A percentile compares a stretch with the other conserved stretches of the same genome.
Evolutionary conservation across 1,140 invertebrate genomes (phyloP).

Genomic region (Fopius arisanus): DNA sequence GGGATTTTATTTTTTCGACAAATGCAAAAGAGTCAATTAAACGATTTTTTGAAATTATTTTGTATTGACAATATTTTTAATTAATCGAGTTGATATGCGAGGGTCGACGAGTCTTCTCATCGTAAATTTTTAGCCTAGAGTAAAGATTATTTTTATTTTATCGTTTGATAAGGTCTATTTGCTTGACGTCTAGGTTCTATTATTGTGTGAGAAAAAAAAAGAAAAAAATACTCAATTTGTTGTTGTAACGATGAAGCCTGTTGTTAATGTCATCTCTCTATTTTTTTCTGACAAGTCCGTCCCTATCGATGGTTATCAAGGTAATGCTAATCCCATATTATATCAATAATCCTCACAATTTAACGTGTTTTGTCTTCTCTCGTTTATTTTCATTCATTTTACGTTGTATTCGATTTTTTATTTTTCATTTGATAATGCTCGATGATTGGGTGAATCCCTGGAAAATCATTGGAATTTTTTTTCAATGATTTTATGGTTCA

Average conservation of each 20-base stretch:
- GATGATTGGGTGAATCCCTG: too few relatives aligned
- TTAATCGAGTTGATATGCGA: background rate
- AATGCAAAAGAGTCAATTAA: background rate
- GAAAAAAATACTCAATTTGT: slow-evolving; percentile 49
- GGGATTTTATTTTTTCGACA: slow-evolving; percentile 48
- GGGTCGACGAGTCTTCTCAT: background rate
- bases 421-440: background rate
- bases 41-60: background rate
- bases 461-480: too few relatives aligned
- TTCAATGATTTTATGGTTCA: background rate
- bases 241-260: slow-evolving; percentile 63
- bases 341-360: slow-evolving; percentile 64
- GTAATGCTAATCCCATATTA: slow-evolving; percentile 66
- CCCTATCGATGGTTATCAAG: slow-evolving; percentile 65
- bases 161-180: background rate
- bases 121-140: slow-evolving; percentile 48
- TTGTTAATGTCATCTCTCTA: slow-evolving; percentile 66
- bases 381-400: slow-evolving; percentile 37
- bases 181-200: background rate
- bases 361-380: slow-evolving; percentile 43
- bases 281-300: slow-evolving; percentile 66
- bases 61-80: background rate
- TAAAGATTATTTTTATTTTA: background rate
- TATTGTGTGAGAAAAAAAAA: slow-evolving; percentile 1
- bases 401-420: background rate